Evolutionary conservation across 1,140 invertebrate species (phyloP).

Genomic region (Radopholus similis): DNA sequence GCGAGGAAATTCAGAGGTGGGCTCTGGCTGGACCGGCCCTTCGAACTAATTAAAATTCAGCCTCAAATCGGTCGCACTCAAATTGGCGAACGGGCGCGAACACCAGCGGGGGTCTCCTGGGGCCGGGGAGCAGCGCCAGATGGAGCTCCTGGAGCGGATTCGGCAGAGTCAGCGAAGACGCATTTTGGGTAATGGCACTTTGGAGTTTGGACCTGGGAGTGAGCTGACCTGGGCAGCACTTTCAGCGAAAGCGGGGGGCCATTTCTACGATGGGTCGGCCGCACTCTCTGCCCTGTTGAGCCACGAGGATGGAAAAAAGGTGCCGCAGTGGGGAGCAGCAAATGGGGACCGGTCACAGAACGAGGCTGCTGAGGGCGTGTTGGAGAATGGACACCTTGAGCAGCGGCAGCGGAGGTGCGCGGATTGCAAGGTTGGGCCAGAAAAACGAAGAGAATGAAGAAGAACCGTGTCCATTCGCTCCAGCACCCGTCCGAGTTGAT

Average conservation of each 20-base stretch:
- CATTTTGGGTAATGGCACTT: background rate
- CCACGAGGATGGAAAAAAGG: background rate
- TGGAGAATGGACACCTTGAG: background rate
- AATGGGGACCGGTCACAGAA: background rate
- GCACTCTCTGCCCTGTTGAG: background rate
- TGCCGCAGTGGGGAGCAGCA: background rate
- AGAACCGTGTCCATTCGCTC: no score
- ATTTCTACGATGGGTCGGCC: background rate
- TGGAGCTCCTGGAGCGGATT: background rate
- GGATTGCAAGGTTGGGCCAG: background rate
- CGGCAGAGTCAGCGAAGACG: background rate
- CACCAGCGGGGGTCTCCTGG: background rate
- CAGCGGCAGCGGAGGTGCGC: background rate
- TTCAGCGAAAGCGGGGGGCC: background rate
- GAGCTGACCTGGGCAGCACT: no score
- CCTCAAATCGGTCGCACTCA: background rate
- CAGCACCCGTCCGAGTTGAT: no score
- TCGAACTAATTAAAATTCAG: no score
- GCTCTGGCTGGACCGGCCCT: no score
- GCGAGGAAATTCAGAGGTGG: constrained; percentile 3
- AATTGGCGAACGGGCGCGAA: background rate
- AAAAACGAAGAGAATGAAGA: no score
- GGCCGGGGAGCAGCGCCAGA: no score
- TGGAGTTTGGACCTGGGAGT: background rate
- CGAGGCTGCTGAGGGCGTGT: no score